phyloP scores from a whole-genome alignment of 2,797 vertebrate species.

The Discoglossus pictus region DNA sequence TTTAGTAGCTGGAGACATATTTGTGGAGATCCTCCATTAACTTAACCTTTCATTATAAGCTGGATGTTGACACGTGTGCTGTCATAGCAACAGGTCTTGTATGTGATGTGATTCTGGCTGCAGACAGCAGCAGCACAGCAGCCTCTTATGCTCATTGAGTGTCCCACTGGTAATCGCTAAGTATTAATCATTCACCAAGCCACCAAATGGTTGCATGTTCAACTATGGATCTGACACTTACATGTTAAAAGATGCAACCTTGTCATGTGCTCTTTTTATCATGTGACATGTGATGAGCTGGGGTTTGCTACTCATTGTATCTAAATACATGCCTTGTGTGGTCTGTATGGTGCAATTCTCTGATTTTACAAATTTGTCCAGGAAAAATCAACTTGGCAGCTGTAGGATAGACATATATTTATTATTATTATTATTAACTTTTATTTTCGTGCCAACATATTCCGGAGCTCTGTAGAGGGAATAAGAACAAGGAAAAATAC shows the following conservation, averaged over 20 bases:
- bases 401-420: background rate
- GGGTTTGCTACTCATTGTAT: constrained; percentile 12
- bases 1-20: constrained; percentile 37
- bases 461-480: no score
- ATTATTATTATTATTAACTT: no score
- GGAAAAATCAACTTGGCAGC: constrained; percentile 1
- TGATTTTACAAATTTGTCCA: constrained; percentile 4
- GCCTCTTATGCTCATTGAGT: background rate
- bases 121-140: background rate
- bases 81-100: constrained; percentile 38
- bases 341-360: constrained; percentile 15
- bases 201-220: constrained; percentile 13
- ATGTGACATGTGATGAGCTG: constrained; percentile 13
- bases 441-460: no score
- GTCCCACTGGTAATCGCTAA: constrained; percentile 18
- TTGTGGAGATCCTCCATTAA: constrained; percentile 34
- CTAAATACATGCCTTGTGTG: constrained; percentile 25
- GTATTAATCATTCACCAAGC: constrained; percentile 20
- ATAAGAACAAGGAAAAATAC: no score
- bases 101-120: constrained; percentile 23
- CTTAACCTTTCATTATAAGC: constrained; percentile 43
- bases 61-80: constrained; percentile 47
- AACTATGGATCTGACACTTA: no score
- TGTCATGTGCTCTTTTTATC: constrained; percentile 25
- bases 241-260: no score